Evolutionary conservation across 1,140 invertebrate species (phyloP).

Genomic region (Pygmarrhopalites habei): DNA sequence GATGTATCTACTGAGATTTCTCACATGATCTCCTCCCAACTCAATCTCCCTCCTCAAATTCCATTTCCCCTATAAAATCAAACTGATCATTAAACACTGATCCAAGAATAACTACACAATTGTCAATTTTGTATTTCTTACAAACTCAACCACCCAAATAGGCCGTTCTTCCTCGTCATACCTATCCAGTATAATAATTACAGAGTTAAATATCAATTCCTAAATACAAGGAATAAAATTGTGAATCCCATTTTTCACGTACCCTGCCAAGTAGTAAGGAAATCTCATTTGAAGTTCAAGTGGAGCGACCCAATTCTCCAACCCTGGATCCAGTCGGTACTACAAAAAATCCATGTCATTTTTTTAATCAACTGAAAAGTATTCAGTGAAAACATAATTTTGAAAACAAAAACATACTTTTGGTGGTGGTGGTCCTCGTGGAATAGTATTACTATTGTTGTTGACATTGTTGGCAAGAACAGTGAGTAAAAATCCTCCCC

Average conservation of each 20-base stretch:
- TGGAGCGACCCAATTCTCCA: background rate
- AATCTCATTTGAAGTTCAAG: background rate
- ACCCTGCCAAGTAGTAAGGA: conserved; percentile 4
- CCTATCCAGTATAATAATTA: too few species aligned
- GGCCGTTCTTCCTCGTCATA: conserved; percentile 1
- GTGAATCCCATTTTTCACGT: too few species aligned
- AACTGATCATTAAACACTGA: background rate
- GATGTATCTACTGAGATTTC: conserved; percentile 1
- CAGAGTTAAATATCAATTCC: too few species aligned
- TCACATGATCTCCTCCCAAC: background rate
- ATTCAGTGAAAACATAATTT: too few species aligned
- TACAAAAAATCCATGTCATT: too few species aligned
- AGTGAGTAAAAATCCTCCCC: too few species aligned
- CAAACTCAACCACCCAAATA: background rate
- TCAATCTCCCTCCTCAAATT: background rate
- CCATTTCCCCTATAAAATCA: conserved; percentile 2
- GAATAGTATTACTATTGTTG: background rate
- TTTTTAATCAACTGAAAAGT: too few species aligned
- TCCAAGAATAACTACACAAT: too few species aligned
- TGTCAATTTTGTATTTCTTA: background rate
- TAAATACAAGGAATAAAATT: too few species aligned
- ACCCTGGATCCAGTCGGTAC: background rate
- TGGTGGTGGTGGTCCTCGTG: background rate
- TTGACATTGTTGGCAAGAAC: too few species aligned
- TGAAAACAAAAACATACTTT: background rate